Evolutionary conservation across 1,140 invertebrate genomes (phyloP).

Genomic region (Mycetomoellerius zeteki): DNA sequence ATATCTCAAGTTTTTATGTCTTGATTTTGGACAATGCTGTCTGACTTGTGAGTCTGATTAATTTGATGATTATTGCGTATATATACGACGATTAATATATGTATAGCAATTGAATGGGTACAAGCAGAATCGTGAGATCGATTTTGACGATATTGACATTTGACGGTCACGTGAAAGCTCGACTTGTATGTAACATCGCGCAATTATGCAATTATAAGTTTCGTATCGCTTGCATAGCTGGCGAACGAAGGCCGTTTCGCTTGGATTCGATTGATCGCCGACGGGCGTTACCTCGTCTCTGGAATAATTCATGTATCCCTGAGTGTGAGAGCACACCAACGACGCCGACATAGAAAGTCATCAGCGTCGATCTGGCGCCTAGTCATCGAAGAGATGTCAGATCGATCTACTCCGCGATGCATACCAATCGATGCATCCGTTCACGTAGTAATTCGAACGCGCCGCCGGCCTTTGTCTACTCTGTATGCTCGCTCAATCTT

Average conservation of each 20-base stretch:
- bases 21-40: no score
- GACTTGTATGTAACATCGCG: neutral
- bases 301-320: constrained; percentile 77
- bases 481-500: constrained; percentile 8
- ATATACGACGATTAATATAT: neutral
- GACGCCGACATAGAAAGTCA: constrained; percentile 77
- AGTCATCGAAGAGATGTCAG: constrained; percentile 74
- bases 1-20: no score
- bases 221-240: neutral
- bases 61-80: neutral
- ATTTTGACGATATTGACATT: neutral
- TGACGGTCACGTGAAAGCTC: neutral
- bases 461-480: constrained; percentile 35
- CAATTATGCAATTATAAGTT: constrained; percentile 52
- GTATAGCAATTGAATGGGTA: neutral
- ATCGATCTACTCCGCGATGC: constrained; percentile 72
- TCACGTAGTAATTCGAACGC: constrained; percentile 50
- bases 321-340: constrained; percentile 51
- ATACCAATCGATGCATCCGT: constrained; percentile 76
- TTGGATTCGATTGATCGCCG: constrained; percentile 56
- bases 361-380: constrained; percentile 79
- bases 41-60: no score
- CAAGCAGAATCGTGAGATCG: neutral
- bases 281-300: constrained; percentile 35
- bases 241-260: constrained; percentile 48